Conservation (phyloP, 2,797 vertebrate genomes). For the Enteromius unitaeniatus region DNA sequence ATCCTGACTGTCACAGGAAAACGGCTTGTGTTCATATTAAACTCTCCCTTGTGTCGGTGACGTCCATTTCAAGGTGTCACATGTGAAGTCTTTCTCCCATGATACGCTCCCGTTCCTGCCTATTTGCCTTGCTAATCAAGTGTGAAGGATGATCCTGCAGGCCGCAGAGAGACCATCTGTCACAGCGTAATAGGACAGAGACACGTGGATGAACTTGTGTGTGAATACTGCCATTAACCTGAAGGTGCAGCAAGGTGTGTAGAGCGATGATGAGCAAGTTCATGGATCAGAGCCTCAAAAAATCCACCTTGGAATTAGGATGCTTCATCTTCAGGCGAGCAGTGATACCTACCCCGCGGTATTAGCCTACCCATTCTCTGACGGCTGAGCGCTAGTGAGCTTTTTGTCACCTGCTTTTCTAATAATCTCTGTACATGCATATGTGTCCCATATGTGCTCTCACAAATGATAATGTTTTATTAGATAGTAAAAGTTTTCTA, state of each 20-base stretch:
- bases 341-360: slow-evolving; percentile 17
- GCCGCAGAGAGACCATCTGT: slow-evolving; percentile 77
- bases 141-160: slow-evolving; percentile 75
- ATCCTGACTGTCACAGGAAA: neutral
- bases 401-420: slow-evolving; percentile 16
- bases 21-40: slow-evolving; percentile 17
- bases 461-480: slow-evolving; percentile 15
- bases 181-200: slow-evolving; percentile 72
- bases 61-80: slow-evolving; percentile 68
- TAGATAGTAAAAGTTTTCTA: slow-evolving; percentile 15
- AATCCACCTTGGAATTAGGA: slow-evolving; percentile 59
- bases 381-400: neutral
- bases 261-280: slow-evolving; percentile 70
- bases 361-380: neutral
- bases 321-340: slow-evolving; percentile 34
- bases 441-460: slow-evolving; percentile 12
- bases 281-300: slow-evolving; percentile 67
- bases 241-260: slow-evolving; percentile 70
- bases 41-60: slow-evolving; percentile 14
- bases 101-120: slow-evolving; percentile 80
- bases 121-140: slow-evolving; percentile 80
- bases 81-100: slow-evolving; percentile 77
- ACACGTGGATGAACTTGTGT: slow-evolving; percentile 67
- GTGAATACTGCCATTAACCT: slow-evolving; percentile 76
- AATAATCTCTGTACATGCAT: slow-evolving; percentile 15